A percentile compares a stretch with the other conserved stretches of the same genome.
phyloP scores from a whole-genome alignment of 2,113 vertebrate species.

The Atrichornis clamosus region DNA sequence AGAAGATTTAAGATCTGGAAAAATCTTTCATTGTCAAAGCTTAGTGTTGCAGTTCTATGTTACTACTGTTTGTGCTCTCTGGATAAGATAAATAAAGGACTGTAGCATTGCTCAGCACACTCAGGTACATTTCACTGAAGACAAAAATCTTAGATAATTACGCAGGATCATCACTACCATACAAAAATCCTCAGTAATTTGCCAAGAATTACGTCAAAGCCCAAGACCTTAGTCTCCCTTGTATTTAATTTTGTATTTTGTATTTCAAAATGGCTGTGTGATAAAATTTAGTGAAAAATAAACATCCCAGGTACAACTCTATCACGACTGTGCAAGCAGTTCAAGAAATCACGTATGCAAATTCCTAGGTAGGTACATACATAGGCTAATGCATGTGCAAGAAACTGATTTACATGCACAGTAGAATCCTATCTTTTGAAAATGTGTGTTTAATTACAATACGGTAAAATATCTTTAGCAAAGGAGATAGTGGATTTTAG shows the following conservation, averaged over 20 bases:
- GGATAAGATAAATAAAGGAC: background rate
- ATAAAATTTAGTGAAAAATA: background rate
- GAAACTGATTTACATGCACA: background rate
- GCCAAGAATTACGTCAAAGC: background rate
- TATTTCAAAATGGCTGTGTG: background rate
- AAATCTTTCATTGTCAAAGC: background rate
- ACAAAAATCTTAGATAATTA: background rate
- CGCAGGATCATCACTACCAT: background rate
- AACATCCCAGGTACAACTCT: background rate
- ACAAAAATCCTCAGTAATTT: background rate
- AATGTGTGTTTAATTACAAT: background rate
- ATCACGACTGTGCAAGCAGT: background rate
- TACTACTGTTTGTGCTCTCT: background rate
- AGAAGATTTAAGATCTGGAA: background rate
- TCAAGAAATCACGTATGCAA: background rate
- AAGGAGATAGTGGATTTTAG: background rate
- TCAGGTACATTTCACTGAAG: background rate
- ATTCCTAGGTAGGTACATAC: background rate
- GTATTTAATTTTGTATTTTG: background rate
- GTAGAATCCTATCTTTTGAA: background rate
- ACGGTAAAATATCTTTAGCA: background rate
- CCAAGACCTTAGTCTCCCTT: background rate
- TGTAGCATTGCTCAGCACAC: background rate
- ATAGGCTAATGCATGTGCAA: background rate
- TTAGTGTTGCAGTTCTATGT: background rate